Percentiles rank a stretch among this genome's conserved stretches.
Conservation (phyloP, 2,888 invertebrate species). For the Plebejus melissa region DNA sequence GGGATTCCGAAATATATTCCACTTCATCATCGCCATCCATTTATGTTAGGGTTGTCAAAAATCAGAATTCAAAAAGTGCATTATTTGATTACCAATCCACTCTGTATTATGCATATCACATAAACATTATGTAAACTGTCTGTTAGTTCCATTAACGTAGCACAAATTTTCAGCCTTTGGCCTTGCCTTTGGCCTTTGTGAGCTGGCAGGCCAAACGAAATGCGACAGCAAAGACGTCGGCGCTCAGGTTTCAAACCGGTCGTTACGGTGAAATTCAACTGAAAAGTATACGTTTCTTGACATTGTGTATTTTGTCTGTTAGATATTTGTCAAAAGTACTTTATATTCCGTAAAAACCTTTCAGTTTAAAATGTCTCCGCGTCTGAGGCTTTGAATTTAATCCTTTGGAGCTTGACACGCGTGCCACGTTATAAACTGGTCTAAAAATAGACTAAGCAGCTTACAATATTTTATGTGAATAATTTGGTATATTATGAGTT, state of each 20-base stretch:
- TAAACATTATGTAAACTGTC: neutral
- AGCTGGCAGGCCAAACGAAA: constrained; percentile 10
- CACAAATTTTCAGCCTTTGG: constrained; percentile 9
- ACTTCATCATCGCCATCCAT: constrained; percentile 26
- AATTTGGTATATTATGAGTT: neutral
- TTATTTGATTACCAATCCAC: neutral
- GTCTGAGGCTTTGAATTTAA: neutral
- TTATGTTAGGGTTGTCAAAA: constrained; percentile 9
- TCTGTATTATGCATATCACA: neutral
- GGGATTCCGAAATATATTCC: constrained; percentile 20
- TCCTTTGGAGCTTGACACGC: neutral
- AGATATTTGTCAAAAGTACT: constrained; percentile 1
- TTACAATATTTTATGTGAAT: neutral
- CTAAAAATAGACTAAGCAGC: neutral
- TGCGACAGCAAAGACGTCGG: constrained; percentile 17
- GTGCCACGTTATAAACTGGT: neutral
- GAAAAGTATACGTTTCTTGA: constrained; percentile 13
- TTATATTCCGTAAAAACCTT: neutral
- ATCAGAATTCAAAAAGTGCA: neutral
- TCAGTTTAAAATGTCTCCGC: neutral
- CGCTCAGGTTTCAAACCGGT: neutral
- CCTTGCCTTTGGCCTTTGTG: constrained; percentile 6
- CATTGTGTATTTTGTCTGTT: constrained; percentile 4
- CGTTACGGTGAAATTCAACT: constrained; percentile 2
- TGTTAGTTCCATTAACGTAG: neutral